A percentile compares a stretch with the other conserved stretches of the same genome.
Conservation (phyloP, 1,140 invertebrate species). For the Drosophila hydei region DNA sequence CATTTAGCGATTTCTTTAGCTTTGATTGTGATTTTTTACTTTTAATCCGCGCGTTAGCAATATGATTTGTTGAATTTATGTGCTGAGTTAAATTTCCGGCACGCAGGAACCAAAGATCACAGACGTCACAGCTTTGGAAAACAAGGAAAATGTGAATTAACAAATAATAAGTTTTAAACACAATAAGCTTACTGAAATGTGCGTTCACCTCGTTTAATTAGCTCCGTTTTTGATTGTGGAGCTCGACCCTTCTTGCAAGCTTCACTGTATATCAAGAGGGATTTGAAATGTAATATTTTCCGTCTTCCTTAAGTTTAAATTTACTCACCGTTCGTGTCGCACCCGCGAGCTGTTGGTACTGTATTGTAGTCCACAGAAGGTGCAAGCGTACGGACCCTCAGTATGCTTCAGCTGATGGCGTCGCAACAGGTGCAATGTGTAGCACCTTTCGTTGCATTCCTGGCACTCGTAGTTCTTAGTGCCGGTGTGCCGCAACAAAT, state of each 20-base stretch:
- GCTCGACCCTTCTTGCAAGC: conserved; percentile 73
- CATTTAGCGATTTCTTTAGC: not conserved
- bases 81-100: conserved; percentile 68
- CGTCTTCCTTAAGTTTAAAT: no score
- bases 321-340: conserved; percentile 58
- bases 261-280: conserved; percentile 34
- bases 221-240: conserved; percentile 65
- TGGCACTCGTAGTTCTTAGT: conserved; percentile 69
- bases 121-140: conserved; percentile 53
- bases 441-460: conserved; percentile 65
- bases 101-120: conserved; percentile 69
- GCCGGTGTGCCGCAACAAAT: conserved; percentile 64
- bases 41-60: conserved; percentile 52
- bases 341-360: conserved; percentile 71
- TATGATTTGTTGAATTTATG: conserved; percentile 61
- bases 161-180: not conserved
- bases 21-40: conserved; percentile 30
- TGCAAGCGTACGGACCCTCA: conserved; percentile 66
- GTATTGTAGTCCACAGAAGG: conserved; percentile 66
- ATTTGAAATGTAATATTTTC: not conserved
- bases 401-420: conserved; percentile 68
- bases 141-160: not conserved
- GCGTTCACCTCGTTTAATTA: conserved; percentile 69
- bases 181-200: conserved; percentile 61
- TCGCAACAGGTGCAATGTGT: conserved; percentile 60